Conservation (phyloP, 2,113 vertebrate genomes). For the Pelusios castaneus region DNA sequence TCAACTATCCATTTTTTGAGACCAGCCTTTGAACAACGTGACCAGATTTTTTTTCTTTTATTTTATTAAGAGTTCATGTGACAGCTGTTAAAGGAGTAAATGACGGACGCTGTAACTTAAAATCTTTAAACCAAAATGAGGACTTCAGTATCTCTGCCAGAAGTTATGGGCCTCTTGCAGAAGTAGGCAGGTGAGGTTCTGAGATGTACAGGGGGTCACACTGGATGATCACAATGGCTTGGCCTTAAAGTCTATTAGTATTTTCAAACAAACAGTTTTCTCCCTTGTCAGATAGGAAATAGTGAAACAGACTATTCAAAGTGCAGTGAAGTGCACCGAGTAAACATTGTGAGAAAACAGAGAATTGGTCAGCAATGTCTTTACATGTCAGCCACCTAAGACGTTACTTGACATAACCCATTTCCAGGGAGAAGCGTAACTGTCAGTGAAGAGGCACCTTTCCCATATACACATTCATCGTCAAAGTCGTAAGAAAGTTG, state of each 20-base stretch:
- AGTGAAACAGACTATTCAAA: not conserved
- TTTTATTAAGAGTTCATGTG: rapidly evolving
- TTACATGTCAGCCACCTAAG: not conserved
- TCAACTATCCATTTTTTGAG: not conserved
- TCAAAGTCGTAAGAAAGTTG: rapidly evolving
- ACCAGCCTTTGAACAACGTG: rapidly evolving
- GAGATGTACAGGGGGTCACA: not conserved
- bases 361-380: not conserved
- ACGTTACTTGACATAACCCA: not conserved
- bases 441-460: rapidly evolving
- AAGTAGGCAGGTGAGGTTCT: not conserved
- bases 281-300: not conserved
- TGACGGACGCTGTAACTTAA: not conserved
- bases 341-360: not conserved
- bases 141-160: not conserved
- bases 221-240: not conserved
- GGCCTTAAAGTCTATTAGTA: not conserved
- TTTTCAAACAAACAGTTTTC: not conserved
- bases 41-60: no score
- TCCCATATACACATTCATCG: not conserved
- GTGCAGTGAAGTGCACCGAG: not conserved
- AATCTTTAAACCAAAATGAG: not conserved
- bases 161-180: not conserved
- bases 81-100: not conserved
- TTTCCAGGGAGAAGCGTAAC: not conserved